phyloP scores from a whole-genome alignment of 2,797 vertebrate genomes.

The Lophotriccus pileatus region DNA sequence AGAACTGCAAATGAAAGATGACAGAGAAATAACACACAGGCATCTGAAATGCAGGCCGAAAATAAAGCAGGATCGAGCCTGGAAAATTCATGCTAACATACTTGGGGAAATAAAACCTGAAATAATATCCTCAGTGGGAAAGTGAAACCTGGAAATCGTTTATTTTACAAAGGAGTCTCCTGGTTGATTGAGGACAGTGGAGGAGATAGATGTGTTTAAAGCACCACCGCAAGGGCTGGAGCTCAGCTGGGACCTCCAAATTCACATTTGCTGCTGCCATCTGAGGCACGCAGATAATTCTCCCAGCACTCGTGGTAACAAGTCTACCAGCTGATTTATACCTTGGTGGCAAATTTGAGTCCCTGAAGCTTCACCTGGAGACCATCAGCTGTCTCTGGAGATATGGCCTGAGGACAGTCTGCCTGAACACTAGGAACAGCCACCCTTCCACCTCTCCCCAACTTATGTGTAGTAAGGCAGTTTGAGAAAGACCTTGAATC shows the following conservation, averaged over 20 bases:
- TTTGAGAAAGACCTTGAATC: neutral
- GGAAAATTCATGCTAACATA: slow-evolving; percentile 28
- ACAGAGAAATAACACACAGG: slow-evolving; percentile 38
- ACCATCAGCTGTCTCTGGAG: neutral
- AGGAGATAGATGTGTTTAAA: slow-evolving; percentile 19
- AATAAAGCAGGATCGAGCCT: slow-evolving; percentile 42
- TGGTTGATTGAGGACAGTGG: neutral
- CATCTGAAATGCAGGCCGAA: slow-evolving; percentile 3
- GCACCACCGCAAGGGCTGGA: neutral
- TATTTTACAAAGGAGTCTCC: slow-evolving; percentile 30
- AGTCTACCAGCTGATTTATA: slow-evolving; percentile 28
- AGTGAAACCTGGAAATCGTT: slow-evolving; percentile 39
- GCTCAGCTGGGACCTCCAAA: slow-evolving; percentile 20
- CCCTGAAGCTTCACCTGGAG: neutral
- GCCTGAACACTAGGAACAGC: neutral
- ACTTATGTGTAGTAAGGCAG: neutral
- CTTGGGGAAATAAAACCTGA: slow-evolving; percentile 35
- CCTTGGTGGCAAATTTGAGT: neutral
- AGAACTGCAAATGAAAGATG: slow-evolving; percentile 56
- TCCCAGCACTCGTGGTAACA: neutral
- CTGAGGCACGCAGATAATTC: slow-evolving; percentile 19
- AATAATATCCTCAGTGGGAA: slow-evolving; percentile 47
- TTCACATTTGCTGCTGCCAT: neutral
- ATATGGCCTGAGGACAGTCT: accelerated
- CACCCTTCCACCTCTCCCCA: neutral